Base-by-base conservation (phyloP, 2,888 invertebrate species). In the Drosophila mercatorum region DNA sequence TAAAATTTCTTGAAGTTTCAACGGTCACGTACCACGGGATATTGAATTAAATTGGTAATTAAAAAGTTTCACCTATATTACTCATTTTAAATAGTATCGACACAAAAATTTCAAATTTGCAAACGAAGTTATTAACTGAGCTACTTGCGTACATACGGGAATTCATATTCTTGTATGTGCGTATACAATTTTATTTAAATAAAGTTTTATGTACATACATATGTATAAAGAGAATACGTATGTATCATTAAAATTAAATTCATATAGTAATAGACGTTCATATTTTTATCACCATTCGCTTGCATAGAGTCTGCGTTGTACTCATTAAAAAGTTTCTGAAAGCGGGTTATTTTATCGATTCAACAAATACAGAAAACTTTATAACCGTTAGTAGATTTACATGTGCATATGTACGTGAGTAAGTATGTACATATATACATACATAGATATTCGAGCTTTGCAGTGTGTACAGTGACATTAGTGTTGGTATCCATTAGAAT, bases 291-390 rank as follows among this genome's bases (percentile, higher is more conserved):
- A 22, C 6, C 12, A 44, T 44, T 11, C 17, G 49, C 49, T 1
- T 34, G 5, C 34, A 34, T 22, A 28, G 43, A 12, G 41, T 28
- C 17, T 31, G 60, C 28, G 55, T 36, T 43, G 26, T 44, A 12
- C 10, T 22, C 10, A 28, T 55, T 38, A 64, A n/a, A 49, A 60
- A 40, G 31, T 31, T 22, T 36, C 22, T 47, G 34, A 10, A 26
- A 36, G 14, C 47, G 34, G 34, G 61, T n/a, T 40, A 40, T 52
- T 55, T 62, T 70, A 70, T 70, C 52, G 70, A 70, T 70, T 70
- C 57, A 70, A 70, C 70, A 69, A 58, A 41, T 31, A 41, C 56
- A 41, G 36, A 63, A 68, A 68, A 26, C 49, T 55, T 43, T 44
- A 34, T 56, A 68, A 52, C 62, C 68, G 62, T 40, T 51, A 62